Base-by-base conservation (phyloP, 2,888 invertebrate genomes). In the Noctua comes region DNA sequence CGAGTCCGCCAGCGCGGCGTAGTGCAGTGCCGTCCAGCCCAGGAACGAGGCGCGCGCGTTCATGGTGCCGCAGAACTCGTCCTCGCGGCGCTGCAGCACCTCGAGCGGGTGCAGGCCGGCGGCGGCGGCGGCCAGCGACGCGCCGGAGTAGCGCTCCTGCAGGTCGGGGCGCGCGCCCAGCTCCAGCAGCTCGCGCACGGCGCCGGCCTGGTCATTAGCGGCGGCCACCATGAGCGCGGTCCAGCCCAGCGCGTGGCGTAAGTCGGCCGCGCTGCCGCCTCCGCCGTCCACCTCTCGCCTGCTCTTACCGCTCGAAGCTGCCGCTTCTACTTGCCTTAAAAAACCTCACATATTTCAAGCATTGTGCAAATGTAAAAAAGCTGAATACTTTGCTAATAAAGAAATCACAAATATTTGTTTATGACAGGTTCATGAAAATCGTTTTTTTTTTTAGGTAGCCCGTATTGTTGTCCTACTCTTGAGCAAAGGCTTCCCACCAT, bases 1-100 rank as follows among this genome's bases (percentile, higher is more conserved):
- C 86, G 98, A 97, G 95, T 99, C 98, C 3, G 97, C 97, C 68
- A 99, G 96, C 73, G 98, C 98, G 18, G 99, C 99, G 96, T 99
- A 99, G 95, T 99, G 99, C 85, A 99, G 97, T 71, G 99, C 98
- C 76, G 99, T 99, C 95, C 98, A 99, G 54, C 98, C 99, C 86
- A 98, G 97, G 94, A 98, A 99, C 16, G 98, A 98, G 1, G 98
- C 98, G 89, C 97, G 97, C 88, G 97, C 97, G 91, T 98, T 98
- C 93, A 98, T 97, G 66, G 97, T 95, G 88, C 97, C 97, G 88
- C 98, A 98, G 95, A 99, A 99, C 93, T 99, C 98, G 84, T 98
- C 98, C 93, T 99, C 99, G 85, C 99, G 97, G 51, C 97, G 96
- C 94, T 97, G 96, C 83, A 98, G 90, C 70, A 97, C 98, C 95